phyloP scores from a whole-genome alignment of 2,113 vertebrate genomes.

The Hippolais icterina region DNA sequence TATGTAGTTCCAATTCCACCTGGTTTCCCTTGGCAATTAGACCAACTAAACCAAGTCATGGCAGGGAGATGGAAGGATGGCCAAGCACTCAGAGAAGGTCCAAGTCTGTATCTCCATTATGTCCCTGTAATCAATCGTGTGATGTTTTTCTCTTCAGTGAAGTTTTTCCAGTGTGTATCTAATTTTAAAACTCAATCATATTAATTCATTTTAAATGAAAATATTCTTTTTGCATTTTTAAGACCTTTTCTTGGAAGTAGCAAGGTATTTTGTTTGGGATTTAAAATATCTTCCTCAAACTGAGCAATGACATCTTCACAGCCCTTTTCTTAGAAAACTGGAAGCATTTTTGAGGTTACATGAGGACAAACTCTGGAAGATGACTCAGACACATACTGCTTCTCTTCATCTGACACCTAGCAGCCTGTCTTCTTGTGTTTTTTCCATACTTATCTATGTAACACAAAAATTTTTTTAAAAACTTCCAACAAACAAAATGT shows the following conservation, averaged over 20 bases:
- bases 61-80: background rate
- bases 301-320: background rate
- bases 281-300: background rate
- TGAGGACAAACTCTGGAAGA: background rate
- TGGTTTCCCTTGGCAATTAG: background rate
- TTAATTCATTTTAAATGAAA: background rate
- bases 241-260: background rate
- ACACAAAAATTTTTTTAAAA: background rate
- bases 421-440: background rate
- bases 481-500: background rate
- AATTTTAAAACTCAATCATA: background rate
- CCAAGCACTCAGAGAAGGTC: background rate
- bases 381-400: constrained; percentile 32
- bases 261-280: background rate
- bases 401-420: constrained; percentile 16
- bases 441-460: background rate
- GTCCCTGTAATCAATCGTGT: background rate
- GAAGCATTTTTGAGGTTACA: background rate
- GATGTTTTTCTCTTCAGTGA: background rate
- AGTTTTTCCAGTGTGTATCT: background rate
- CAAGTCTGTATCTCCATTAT: background rate
- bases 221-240: background rate
- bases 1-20: background rate
- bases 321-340: background rate
- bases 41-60: background rate